A percentile compares a stretch with the other conserved stretches of the same genome.
phyloP scores from a whole-genome alignment of 2,888 invertebrate genomes.

The Xiphydria camelus region DNA sequence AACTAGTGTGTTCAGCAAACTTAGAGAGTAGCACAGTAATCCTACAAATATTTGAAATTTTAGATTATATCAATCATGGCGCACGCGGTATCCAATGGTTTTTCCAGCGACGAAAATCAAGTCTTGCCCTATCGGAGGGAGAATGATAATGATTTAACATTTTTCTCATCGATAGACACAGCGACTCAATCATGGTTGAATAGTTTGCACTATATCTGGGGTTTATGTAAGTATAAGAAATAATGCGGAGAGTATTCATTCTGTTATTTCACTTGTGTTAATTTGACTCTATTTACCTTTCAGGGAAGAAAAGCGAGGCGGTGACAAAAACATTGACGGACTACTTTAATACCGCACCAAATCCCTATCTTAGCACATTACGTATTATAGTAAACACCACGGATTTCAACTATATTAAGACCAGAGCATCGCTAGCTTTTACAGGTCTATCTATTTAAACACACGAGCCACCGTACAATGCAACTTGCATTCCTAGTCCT shows the following conservation, averaged over 20 bases:
- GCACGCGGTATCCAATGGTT: no score
- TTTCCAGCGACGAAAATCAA: background rate
- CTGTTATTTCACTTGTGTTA: slow-evolving; percentile 3
- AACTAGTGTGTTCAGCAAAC: no score
- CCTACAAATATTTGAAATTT: no score
- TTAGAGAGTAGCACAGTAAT: no score
- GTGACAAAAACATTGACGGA: slow-evolving; percentile 60
- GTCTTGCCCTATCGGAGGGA: slow-evolving; percentile 1
- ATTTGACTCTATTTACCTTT: background rate
- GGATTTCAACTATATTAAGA: slow-evolving; percentile 68
- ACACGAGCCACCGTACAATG: no score
- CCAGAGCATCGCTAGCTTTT: slow-evolving; percentile 65
- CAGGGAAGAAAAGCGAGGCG: slow-evolving; percentile 63
- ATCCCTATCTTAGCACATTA: slow-evolving; percentile 66
- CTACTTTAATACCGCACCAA: slow-evolving; percentile 60
- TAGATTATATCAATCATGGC: no score
- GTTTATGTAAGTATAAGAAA: slow-evolving; percentile 43
- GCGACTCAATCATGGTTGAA: slow-evolving; percentile 45
- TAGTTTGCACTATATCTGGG: slow-evolving; percentile 45
- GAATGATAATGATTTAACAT: slow-evolving; percentile 26
- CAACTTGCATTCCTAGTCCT: no score
- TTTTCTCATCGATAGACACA: slow-evolving; percentile 38
- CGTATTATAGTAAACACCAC: slow-evolving; percentile 65
- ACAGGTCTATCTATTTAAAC: slow-evolving; percentile 44
- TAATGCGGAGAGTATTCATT: background rate